These are phyloP conservation scores for Trididemnum clinides DNA, from an alignment of 23 tunicate genomes.

Conservation along the genomic window DNA sequence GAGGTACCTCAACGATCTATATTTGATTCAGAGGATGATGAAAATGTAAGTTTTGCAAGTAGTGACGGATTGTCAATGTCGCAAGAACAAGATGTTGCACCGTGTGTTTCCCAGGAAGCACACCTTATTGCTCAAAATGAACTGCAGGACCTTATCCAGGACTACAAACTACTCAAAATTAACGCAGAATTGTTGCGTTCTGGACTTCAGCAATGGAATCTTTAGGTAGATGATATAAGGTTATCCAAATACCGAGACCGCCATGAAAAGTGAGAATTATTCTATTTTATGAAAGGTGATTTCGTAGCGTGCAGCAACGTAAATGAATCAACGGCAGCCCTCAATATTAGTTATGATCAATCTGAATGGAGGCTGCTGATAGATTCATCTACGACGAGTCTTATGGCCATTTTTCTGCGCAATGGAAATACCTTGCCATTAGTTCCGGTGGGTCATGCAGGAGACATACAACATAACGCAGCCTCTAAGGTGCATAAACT, in stretches of 20 bases:
- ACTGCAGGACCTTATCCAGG: too few relatives aligned
- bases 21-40: neutral
- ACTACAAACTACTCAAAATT: neutral
- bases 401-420: neutral
- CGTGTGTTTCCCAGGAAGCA: neutral
- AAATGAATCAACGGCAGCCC: too few relatives aligned
- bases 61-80: neutral
- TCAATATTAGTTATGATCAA: neutral
- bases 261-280: neutral
- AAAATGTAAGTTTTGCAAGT: neutral
- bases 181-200: constrained; percentile 2
- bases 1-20: neutral
- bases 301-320: too few relatives aligned
- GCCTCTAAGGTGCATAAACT: too few relatives aligned
- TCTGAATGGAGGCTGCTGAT: neutral
- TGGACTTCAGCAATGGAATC: constrained; percentile 34
- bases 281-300: neutral
- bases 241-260: neutral
- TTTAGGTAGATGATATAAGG: too few relatives aligned
- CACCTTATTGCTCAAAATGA: constrained; percentile 11
- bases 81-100: neutral
- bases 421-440: too few relatives aligned
- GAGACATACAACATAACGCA: too few relatives aligned
- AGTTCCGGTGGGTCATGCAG: too few relatives aligned
- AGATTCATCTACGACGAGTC: too few relatives aligned